A percentile compares a stretch with the other conserved stretches of the same genome.
These are phyloP conservation scores for Noctua comes DNA, from an alignment of 2,888 invertebrate genomes.

Conservation along the genomic window DNA sequence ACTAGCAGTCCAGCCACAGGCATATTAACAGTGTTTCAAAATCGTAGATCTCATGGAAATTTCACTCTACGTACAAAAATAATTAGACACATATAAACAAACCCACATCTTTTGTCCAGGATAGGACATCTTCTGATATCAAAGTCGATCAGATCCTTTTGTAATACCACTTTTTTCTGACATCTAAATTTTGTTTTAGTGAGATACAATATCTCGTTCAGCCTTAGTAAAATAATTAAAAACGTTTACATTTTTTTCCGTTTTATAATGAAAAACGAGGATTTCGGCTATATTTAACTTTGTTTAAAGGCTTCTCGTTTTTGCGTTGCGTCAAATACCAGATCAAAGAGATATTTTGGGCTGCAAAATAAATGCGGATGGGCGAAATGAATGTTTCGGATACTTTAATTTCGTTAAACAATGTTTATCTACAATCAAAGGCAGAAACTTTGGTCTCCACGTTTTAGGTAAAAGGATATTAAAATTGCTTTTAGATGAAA, in stretches of 20 bases:
- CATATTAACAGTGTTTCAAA: too few species aligned
- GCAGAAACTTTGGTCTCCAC: slow-evolving; percentile 19
- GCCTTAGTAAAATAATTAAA: slow-evolving; percentile 2
- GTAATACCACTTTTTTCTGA: background rate
- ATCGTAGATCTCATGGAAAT: too few species aligned
- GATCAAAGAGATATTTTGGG: slow-evolving; percentile 62
- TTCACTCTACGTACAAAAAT: background rate
- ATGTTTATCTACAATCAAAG: slow-evolving; percentile 49
- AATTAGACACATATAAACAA: background rate
- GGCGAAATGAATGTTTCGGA: slow-evolving; percentile 37
- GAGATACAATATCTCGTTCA: background rate
- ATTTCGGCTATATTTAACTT: slow-evolving; percentile 41
- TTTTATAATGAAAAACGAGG: slow-evolving; percentile 15
- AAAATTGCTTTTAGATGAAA: slow-evolving; percentile 28
- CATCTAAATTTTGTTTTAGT: background rate
- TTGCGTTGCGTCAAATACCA: slow-evolving; percentile 45
- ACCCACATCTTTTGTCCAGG: background rate
- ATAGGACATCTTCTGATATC: background rate
- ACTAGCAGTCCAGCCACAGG: too few species aligned
- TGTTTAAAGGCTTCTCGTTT: slow-evolving; percentile 32
- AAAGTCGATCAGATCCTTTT: background rate
- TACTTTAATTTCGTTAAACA: slow-evolving; percentile 55
- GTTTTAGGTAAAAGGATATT: slow-evolving; percentile 27
- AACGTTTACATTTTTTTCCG: background rate
- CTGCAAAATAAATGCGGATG: slow-evolving; percentile 46